Evolutionary conservation across 2,113 vertebrate genomes (phyloP).

Genomic region (Nestor notabilis): DNA sequence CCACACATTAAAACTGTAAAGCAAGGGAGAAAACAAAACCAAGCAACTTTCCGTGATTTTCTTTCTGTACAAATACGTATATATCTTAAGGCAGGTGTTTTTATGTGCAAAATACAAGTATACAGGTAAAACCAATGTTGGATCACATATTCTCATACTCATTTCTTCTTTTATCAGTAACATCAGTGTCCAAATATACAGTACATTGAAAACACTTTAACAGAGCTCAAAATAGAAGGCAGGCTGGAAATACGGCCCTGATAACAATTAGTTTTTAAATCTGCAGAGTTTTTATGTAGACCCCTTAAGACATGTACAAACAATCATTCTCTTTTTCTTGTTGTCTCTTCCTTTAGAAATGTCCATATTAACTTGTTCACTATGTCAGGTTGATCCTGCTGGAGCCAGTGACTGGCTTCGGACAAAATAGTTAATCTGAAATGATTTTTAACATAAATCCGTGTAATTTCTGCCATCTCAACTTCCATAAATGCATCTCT

Average conservation of each 20-base stretch:
- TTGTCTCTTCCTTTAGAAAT: constrained; percentile 93
- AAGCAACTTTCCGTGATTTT: constrained; percentile 56
- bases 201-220: constrained; percentile 73
- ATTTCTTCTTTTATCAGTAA: constrained; percentile 63
- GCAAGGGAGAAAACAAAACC: constrained; percentile 67
- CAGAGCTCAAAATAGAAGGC: constrained; percentile 69
- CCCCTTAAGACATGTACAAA: constrained; percentile 46
- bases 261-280: constrained; percentile 62
- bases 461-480: constrained; percentile 94
- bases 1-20: constrained; percentile 86
- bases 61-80: constrained; percentile 69
- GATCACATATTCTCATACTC: constrained; percentile 64
- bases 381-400: constrained; percentile 96
- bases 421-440: constrained; percentile 95
- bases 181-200: constrained; percentile 67
- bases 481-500: constrained; percentile 92
- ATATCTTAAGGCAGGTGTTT: constrained; percentile 80
- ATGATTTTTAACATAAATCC: constrained; percentile 91
- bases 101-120: constrained; percentile 78
- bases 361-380: constrained; percentile 99
- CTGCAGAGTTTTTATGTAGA: constrained; percentile 52
- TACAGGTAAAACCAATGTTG: constrained; percentile 71
- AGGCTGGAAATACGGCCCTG: constrained; percentile 69
- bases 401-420: constrained; percentile 95
- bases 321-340: constrained; percentile 81